phyloP scores from a whole-genome alignment of 2,113 vertebrate species.

The Cottus gobio region DNA sequence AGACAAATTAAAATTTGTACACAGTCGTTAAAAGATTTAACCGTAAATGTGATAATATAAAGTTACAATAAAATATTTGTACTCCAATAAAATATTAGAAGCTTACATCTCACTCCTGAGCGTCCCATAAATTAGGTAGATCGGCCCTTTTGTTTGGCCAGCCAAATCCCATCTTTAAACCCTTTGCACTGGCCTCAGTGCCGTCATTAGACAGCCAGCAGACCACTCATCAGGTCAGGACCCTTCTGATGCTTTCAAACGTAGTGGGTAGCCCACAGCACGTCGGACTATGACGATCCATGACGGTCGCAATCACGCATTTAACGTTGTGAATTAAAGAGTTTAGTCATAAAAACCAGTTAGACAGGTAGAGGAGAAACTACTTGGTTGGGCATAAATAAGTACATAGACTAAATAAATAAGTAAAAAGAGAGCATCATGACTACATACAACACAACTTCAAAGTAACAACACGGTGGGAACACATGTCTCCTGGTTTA shows the following conservation, averaged over 20 bases:
- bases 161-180: neutral
- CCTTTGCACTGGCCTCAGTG: neutral
- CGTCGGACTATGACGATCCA: too few species aligned
- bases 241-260: neutral
- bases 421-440: neutral
- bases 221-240: neutral
- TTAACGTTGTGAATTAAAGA: too few species aligned
- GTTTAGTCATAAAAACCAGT: too few species aligned
- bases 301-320: too few species aligned
- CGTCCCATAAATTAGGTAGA: neutral
- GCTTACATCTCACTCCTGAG: neutral
- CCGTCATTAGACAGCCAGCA: neutral
- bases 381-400: neutral
- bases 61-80: neutral
- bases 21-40: neutral
- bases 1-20: neutral
- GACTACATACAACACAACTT: neutral
- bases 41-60: neutral
- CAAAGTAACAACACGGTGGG: neutral
- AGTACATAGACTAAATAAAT: neutral
- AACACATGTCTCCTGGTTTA: neutral
- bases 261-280: too few species aligned
- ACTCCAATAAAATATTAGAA: neutral
- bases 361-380: too few species aligned
- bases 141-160: neutral